Evolutionary conservation across 2,888 invertebrate genomes (phyloP), one percentile per base, ranked within the genome.

Genomic region (Halocaridina rubra): DNA sequence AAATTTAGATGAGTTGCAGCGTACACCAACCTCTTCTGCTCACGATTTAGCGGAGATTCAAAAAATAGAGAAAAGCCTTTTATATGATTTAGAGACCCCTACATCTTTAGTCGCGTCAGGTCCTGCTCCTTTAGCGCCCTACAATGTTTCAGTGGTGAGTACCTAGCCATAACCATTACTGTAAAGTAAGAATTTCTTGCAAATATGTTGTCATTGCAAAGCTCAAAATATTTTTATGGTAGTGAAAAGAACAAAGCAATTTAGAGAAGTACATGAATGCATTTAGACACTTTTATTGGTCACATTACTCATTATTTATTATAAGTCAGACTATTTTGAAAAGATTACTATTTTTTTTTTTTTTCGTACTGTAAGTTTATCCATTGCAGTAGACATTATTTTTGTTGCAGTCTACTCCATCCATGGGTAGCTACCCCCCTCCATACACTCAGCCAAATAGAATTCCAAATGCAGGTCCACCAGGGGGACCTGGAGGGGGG

Each of bases 391-490:
- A n/a, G n/a, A n/a, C n/a, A n/a, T n/a, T n/a, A 1, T 46, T 8
- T 13, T 39, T 74, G 3, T 32, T 77, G 5, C 75, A 84, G 84
- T 77, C 80, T 85, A 74, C 74, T 57, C 74, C 78, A 22, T 76
- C 86, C 59, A 78, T 78, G 8, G 74, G 82, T 53, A 86, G 29
- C 76, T 86, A 82, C 76, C 85, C 85, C 19, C 86, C 81, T 32
- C 80, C 86, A 22, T 80, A 79, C 22, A 69, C 46, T 32, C 81
- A 86, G 16, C 32, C 76, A 13, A 61, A 59, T 27, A 59, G 86
- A 32, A 82, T 82, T 74, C 86, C 82, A 22, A 86, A 75, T 80
- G 75, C 75, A 19, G 86, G 86, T 27, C 86, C 86, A 46, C 27
- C 75, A n/a, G 79, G 79, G 19, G 84, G 78, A 7, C 72, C 84